Evolutionary conservation across 1,140 invertebrate species (phyloP), one percentile per base, ranked within the genome.

Genomic region (Latrodectus geometricus): DNA sequence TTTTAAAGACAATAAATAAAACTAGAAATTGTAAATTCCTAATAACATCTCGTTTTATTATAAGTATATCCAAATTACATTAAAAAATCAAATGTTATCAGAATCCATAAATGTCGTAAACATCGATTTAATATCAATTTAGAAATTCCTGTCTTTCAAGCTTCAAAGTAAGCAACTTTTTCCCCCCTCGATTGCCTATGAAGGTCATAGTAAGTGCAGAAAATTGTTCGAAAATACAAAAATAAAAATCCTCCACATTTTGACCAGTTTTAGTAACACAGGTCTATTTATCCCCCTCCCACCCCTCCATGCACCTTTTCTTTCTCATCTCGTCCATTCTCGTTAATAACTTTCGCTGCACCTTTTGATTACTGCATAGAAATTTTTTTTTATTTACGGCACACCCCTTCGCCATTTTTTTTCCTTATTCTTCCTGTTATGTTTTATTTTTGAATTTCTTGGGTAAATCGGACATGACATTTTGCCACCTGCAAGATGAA

Each of bases 281-380:
- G 17, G 54, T 61, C 54, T 61, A 61, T 61, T 61, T 61, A 61
- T 61, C 54, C 17, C 54, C 54, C 54, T 8, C 17, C 54, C 35
- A 1, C 5, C 5, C 35, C 1, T 35, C 5, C 5, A 35, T 35
- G 35, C 35, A 35, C 65, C 49, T 77, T 77, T n/a, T 61, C 23
- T 14, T 61, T 79, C 74, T 17, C 54, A 23, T 49, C 20, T 49
- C 9, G 23, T 49, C 5, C 48, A 15, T 23, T 78, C 78, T 70
- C 50, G 78, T 81, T 81, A 69, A 79, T 79, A 79, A 81, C 56
- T 81, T 81, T 56, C 48, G 78, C 68, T 81, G 66, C 78, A 56
- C 78, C 78, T 81, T 81, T 81, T 81, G 78, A 81, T 81, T 69
- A 72, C 70, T 81, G 17, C 54, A 61, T 8, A 14, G 11, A 17